Evolutionary conservation across 2,113 vertebrate species (phyloP).

Genomic region (Micronycteris hirsuta): DNA sequence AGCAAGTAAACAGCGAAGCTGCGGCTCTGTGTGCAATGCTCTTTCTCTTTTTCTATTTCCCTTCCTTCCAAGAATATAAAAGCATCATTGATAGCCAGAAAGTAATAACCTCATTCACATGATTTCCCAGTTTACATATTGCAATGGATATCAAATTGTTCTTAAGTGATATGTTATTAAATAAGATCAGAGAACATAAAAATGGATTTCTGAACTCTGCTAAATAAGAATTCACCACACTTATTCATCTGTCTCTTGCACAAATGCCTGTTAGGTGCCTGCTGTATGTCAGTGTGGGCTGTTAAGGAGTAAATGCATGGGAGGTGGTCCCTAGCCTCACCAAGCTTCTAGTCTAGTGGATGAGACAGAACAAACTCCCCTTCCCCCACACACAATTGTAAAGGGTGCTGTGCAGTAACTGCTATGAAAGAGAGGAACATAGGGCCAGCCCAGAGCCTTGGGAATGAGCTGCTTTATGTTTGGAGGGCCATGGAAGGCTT

Average conservation of each 20-base stretch:
- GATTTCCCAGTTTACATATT: slow-evolving; percentile 35
- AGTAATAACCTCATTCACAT: not conserved
- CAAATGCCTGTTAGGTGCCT: not conserved
- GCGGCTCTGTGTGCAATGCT: not conserved
- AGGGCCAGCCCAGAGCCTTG: not conserved
- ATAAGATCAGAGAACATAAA: slow-evolving; percentile 40
- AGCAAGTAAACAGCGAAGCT: not conserved
- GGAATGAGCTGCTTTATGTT: not conserved
- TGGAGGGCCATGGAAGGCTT: not conserved
- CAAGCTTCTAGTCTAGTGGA: not conserved
- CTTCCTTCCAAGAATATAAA: not conserved
- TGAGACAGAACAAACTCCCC: not conserved
- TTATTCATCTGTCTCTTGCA: not conserved
- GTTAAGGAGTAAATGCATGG: not conserved
- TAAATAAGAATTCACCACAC: not conserved
- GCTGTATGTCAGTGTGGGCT: not conserved
- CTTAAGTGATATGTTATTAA: slow-evolving; percentile 49
- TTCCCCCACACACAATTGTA: not conserved
- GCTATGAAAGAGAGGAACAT: not conserved
- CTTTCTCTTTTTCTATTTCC: not conserved
- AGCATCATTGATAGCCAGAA: not conserved
- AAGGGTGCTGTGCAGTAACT: not conserved
- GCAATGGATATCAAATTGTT: slow-evolving; percentile 18
- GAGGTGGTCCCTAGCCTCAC: not conserved
- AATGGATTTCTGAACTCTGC: not conserved